A percentile compares a stretch with the other conserved stretches of the same genome.
phyloP scores from a whole-genome alignment of 2,113 vertebrate species.

The Sapayoa aenigma region DNA sequence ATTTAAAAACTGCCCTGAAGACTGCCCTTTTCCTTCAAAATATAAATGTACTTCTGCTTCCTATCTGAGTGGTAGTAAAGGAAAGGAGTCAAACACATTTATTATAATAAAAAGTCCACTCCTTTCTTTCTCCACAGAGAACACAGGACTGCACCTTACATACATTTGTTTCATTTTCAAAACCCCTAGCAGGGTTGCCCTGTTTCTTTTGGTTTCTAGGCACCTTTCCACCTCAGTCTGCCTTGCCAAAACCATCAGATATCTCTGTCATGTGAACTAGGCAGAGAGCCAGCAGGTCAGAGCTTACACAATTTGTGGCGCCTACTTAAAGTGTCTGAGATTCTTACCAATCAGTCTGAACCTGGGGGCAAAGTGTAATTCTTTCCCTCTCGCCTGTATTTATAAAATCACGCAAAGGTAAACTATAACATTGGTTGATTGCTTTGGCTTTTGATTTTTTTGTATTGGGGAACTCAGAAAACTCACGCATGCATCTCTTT shows the following conservation, averaged over 20 bases:
- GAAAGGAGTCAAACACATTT: not conserved
- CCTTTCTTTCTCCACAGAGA: not conserved
- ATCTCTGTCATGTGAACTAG: constrained; percentile 73
- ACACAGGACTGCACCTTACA: not conserved
- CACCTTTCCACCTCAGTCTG: constrained; percentile 60
- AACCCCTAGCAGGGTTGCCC: not conserved
- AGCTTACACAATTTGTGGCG: constrained; percentile 80
- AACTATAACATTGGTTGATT: constrained; percentile 25
- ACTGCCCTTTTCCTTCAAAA: not conserved
- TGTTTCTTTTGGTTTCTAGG: constrained; percentile 39
- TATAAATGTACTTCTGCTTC: not conserved
- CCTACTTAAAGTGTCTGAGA: constrained; percentile 78
- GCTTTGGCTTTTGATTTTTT: not conserved
- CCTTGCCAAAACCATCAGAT: constrained; percentile 74
- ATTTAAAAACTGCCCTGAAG: not conserved
- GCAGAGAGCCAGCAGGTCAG: constrained; percentile 73
- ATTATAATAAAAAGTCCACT: not conserved
- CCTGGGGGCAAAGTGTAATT: constrained; percentile 77
- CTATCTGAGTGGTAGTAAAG: not conserved
- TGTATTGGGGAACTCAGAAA: not conserved
- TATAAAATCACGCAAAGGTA: constrained; percentile 49
- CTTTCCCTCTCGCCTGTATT: constrained; percentile 51
- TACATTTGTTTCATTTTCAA: not conserved
- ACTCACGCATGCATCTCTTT: not conserved
- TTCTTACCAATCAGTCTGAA: constrained; percentile 66